Evolutionary conservation across 2,797 vertebrate species (phyloP).

Genomic region (Microctenopoma steveboyesi): DNA sequence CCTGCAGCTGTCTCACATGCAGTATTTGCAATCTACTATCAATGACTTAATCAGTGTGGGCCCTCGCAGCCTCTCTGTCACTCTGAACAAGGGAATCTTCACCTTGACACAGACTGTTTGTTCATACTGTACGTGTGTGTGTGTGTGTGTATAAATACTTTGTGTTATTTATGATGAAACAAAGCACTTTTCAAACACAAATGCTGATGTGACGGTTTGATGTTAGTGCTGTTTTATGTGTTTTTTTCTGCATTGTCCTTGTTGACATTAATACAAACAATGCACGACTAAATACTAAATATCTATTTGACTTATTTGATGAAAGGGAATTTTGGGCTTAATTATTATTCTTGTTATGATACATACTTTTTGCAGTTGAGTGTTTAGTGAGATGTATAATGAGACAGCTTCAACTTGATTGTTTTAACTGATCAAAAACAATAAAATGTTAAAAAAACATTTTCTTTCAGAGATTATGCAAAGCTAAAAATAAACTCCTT

Average conservation of each 20-base stretch:
- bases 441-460: not conserved
- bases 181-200: constrained; percentile 20
- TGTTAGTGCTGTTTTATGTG: constrained; percentile 7
- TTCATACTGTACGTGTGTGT: not conserved
- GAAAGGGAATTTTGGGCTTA: not conserved
- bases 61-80: constrained; percentile 42
- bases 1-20: constrained; percentile 83
- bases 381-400: not conserved
- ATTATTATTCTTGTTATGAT: not conserved
- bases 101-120: constrained; percentile 1
- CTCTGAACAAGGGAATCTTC: constrained; percentile 24
- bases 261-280: constrained; percentile 4
- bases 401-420: not conserved
- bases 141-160: constrained; percentile 1
- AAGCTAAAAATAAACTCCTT: too few relatives aligned
- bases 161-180: constrained; percentile 18
- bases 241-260: constrained; percentile 7
- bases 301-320: not conserved
- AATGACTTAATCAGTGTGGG: constrained; percentile 80
- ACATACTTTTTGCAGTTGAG: not conserved
- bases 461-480: not conserved
- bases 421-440: not conserved
- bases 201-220: constrained; percentile 11
- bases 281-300: constrained; percentile 9
- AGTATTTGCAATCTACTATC: constrained; percentile 79